phyloP scores from a whole-genome alignment of 1,140 invertebrate species.

The Cyphomyrmex costatus region DNA sequence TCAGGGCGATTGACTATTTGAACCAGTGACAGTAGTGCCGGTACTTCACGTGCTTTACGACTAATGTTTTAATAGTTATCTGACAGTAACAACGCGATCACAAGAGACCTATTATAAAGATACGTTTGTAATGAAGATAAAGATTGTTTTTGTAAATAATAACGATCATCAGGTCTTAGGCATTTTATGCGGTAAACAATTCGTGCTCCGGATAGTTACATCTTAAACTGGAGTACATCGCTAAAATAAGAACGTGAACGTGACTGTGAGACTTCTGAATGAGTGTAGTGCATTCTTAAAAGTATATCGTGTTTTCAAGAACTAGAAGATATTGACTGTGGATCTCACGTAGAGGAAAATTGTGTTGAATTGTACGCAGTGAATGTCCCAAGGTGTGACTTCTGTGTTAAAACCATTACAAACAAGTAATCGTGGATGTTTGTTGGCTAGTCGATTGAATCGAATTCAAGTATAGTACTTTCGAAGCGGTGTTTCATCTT shows the following conservation, averaged over 20 bases:
- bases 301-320: conserved; percentile 53
- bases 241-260: conserved; percentile 18
- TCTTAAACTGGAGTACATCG: conserved; percentile 24
- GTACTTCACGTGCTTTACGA: background rate
- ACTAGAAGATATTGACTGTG: conserved; percentile 47
- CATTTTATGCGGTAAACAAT: conserved; percentile 4
- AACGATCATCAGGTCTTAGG: conserved; percentile 29
- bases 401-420: background rate
- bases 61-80: conserved; percentile 20
- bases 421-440: background rate
- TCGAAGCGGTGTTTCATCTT: background rate
- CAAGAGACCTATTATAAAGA: conserved; percentile 1
- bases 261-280: conserved; percentile 52
- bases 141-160: conserved; percentile 30
- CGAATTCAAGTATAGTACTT: background rate
- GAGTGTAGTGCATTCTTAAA: conserved; percentile 52
- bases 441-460: background rate
- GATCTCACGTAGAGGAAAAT: background rate
- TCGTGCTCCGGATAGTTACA: conserved; percentile 23
- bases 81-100: conserved; percentile 5
- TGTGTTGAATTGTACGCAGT: conserved; percentile 1
- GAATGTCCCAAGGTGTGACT: conserved; percentile 10
- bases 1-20: conserved; percentile 25
- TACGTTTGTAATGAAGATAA: conserved; percentile 31
- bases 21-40: background rate